Evolutionary conservation across 2,797 vertebrate genomes (phyloP).

Genomic region (Anguilla anguilla): DNA sequence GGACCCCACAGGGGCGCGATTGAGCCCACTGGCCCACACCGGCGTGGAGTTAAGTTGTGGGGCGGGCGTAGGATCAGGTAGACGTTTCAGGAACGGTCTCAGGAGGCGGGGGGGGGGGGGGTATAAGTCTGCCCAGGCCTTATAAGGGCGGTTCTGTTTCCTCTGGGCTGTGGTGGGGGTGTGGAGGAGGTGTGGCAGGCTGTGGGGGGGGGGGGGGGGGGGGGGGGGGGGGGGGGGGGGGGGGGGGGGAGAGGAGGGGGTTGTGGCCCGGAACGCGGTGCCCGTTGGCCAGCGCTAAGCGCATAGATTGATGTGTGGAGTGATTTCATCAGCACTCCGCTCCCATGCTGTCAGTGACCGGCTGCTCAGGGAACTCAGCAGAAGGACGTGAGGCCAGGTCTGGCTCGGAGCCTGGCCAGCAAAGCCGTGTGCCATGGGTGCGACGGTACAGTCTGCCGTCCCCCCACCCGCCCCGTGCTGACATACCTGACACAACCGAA

Average conservation of each 20-base stretch:
- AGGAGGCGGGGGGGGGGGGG: neutral
- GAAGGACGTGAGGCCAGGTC: neutral
- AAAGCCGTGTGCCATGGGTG: neutral
- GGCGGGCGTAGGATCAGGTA: conserved; percentile 15
- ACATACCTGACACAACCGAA: neutral
- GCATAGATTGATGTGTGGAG: neutral
- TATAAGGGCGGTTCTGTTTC: conserved; percentile 25
- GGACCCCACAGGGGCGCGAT: neutral
- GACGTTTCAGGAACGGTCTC: conserved; percentile 30
- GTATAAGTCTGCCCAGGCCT: conserved; percentile 17
- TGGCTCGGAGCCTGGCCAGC: neutral
- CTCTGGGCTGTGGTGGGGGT: neutral
- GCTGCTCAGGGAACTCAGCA: neutral
- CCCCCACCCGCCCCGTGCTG: neutral
- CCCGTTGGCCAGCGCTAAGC: neutral
- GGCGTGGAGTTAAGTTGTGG: neutral
- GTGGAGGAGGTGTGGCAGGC: neutral
- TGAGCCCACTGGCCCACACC: neutral
- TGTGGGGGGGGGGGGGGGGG: neutral
- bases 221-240: too few relatives aligned
- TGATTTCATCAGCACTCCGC: neutral
- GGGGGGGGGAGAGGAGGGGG: neutral
- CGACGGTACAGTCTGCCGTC: neutral
- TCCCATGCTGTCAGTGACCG: neutral
- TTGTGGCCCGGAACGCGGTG: neutral